Evolutionary conservation across 1,140 invertebrate species (phyloP).

Genomic region (Akabosia matsudoensis): DNA sequence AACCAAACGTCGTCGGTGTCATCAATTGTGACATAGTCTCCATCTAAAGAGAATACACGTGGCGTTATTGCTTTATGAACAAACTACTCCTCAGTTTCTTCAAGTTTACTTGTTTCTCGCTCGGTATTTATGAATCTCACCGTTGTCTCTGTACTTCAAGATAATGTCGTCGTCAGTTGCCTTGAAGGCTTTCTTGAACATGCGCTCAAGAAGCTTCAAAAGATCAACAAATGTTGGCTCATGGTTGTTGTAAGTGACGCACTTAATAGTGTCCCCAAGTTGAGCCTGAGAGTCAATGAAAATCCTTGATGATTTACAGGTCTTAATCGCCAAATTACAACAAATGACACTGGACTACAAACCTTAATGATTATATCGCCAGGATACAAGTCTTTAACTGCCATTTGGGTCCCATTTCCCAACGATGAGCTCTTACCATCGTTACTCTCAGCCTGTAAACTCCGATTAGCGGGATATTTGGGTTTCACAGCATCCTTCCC

Average conservation of each 20-base stretch:
- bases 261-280: slow-evolving; percentile 64
- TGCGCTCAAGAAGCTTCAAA: slow-evolving; percentile 72
- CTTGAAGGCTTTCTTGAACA: slow-evolving; percentile 64
- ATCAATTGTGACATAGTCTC: slow-evolving; percentile 70
- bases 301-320: not conserved
- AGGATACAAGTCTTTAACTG: not conserved
- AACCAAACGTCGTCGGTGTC: slow-evolving; percentile 70
- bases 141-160: slow-evolving; percentile 74
- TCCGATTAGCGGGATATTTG: no score
- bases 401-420: not conserved
- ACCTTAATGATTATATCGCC: not conserved
- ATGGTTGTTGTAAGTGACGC: slow-evolving; percentile 73
- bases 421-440: not conserved
- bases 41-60: slow-evolving; percentile 57
- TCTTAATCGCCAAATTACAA: not conserved
- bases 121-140: no score
- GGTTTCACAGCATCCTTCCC: no score
- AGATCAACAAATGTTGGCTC: slow-evolving; percentile 74
- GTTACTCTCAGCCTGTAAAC: not conserved
- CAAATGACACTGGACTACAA: not conserved
- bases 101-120: no score
- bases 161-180: slow-evolving; percentile 64
- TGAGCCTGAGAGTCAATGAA: slow-evolving; percentile 54
- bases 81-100: no score
- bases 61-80: no score